Conservation (phyloP, 2,797 vertebrate genomes). For the Hybognathus amarus region DNA sequence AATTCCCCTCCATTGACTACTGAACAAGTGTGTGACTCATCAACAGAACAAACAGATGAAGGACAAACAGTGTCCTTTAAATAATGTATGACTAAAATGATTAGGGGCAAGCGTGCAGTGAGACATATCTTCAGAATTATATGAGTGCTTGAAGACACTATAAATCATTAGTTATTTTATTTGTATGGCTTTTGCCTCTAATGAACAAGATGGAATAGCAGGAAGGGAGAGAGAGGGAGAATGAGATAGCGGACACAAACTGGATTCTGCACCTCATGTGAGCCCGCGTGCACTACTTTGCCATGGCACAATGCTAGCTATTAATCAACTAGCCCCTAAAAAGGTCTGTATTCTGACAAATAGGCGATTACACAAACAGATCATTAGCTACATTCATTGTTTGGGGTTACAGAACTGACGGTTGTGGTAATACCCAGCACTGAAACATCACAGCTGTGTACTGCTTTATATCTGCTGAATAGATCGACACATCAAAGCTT, state of each 20-base stretch:
- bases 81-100: conserved; percentile 40
- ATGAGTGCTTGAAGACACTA: not conserved
- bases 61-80: conserved; percentile 42
- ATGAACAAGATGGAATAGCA: not conserved
- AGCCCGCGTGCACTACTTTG: not conserved
- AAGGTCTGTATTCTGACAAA: not conserved
- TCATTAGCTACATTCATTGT: not conserved
- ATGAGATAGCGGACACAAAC: not conserved
- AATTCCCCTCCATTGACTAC: not conserved
- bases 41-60: conserved; percentile 36
- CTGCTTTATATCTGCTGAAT: not conserved
- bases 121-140: conserved; percentile 25
- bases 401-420: not conserved
- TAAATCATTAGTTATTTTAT: not conserved
- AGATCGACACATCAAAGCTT: conserved; percentile 5
- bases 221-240: not conserved
- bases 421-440: not conserved
- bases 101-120: not conserved
- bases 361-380: not conserved
- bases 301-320: not conserved
- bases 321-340: not conserved
- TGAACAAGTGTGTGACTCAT: conserved; percentile 43
- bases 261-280: not conserved
- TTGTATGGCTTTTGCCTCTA: not conserved
- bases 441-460: not conserved